These are phyloP conservation scores for Hetaerina titia DNA, from an alignment of 2,888 invertebrate species.

Conservation along the genomic window DNA sequence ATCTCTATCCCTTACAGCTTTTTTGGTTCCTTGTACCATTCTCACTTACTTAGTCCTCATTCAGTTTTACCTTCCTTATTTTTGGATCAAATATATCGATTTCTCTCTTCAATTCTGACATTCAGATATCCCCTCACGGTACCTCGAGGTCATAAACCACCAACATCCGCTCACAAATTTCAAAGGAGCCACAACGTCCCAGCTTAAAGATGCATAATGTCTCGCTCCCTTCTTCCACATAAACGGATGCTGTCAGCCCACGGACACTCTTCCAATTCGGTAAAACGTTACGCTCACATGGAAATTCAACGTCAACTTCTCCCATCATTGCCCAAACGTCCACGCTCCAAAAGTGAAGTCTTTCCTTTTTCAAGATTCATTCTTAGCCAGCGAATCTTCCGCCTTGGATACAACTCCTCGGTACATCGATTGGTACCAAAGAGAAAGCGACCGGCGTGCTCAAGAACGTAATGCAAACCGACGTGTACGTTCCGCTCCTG, in stretches of 20 bases:
- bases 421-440: background rate
- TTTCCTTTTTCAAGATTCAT: background rate
- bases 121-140: background rate
- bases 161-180: conserved; percentile 35
- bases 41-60: too few relatives aligned
- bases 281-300: conserved; percentile 44
- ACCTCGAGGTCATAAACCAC: background rate
- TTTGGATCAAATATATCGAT: background rate
- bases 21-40: too few relatives aligned
- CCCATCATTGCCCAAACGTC: background rate
- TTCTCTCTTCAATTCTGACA: background rate
- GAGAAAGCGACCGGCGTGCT: too few relatives aligned
- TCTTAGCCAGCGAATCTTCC: background rate
- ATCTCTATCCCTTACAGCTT: too few relatives aligned
- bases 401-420: background rate
- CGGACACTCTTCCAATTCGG: background rate
- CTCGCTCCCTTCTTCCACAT: background rate
- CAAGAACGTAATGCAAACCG: too few relatives aligned
- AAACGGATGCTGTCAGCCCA: conserved; percentile 51
- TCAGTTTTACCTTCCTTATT: background rate
- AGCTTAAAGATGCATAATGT: background rate
- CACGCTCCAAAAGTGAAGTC: background rate
- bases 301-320: conserved; percentile 51
- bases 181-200: conserved; percentile 28
- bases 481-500: too few relatives aligned